Evolutionary conservation across 2,797 vertebrate genomes (phyloP).

Genomic region (Pseudomugil gertrudae): DNA sequence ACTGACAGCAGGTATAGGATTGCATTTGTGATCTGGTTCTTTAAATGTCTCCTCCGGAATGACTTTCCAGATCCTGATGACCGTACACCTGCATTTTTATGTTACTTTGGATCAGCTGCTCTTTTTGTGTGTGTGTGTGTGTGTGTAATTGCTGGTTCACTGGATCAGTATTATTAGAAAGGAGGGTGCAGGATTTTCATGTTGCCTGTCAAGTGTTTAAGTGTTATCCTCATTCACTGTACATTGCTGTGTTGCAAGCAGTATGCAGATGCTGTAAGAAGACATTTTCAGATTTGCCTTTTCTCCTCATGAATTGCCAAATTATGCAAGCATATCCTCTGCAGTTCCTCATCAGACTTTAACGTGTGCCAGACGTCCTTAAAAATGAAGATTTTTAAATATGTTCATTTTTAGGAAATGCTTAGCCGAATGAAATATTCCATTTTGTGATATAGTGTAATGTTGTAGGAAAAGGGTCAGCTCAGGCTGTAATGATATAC

Average conservation of each 20-base stretch:
- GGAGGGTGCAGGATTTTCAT: slow-evolving; percentile 13
- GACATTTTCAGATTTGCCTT: slow-evolving; percentile 62
- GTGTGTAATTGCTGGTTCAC: slow-evolving; percentile 21
- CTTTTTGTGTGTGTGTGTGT: slow-evolving; percentile 23
- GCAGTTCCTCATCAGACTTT: slow-evolving; percentile 52
- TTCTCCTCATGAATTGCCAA: slow-evolving; percentile 72
- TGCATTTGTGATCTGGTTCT: slow-evolving; percentile 30
- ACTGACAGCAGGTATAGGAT: slow-evolving; percentile 16
- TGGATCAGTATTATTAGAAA: slow-evolving; percentile 21
- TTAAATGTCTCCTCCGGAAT: slow-evolving; percentile 28
- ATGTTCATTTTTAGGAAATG: slow-evolving; percentile 41
- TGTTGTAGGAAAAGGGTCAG: slow-evolving; percentile 31
- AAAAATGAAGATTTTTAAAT: slow-evolving; percentile 32
- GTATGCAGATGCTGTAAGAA: slow-evolving; percentile 34
- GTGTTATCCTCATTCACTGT: slow-evolving; percentile 37
- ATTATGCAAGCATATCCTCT: slow-evolving; percentile 71
- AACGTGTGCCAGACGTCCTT: slow-evolving; percentile 56
- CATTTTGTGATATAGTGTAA: slow-evolving; percentile 45
- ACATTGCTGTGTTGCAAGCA: slow-evolving; percentile 45
- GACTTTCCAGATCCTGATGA: slow-evolving; percentile 39
- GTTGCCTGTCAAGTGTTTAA: slow-evolving; percentile 4
- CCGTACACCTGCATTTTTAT: slow-evolving; percentile 21
- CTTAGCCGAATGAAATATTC: slow-evolving; percentile 42
- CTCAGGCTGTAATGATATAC: slow-evolving; percentile 51
- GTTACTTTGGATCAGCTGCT: slow-evolving; percentile 24